These are phyloP conservation scores for Trypoxylus dichotomus DNA, from an alignment of 1,140 invertebrate genomes.

Conservation along the genomic window DNA sequence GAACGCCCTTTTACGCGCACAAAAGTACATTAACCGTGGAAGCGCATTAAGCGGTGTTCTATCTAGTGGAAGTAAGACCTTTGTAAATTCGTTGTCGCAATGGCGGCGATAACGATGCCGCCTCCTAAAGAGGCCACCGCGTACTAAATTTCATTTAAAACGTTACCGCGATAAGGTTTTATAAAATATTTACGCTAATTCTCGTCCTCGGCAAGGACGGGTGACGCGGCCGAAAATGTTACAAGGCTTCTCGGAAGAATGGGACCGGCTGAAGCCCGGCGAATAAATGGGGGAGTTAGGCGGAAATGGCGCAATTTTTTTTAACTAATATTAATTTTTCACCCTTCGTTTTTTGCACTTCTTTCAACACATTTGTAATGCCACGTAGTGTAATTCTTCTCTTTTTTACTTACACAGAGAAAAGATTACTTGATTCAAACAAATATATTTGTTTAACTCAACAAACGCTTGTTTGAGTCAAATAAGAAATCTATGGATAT, in stretches of 20 bases:
- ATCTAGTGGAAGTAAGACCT: conserved; percentile 44
- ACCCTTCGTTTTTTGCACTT: neutral
- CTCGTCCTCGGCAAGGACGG: neutral
- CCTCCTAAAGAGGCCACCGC: conserved; percentile 42
- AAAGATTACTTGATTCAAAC: too few relatives aligned
- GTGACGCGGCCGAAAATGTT: neutral
- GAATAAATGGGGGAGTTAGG: neutral
- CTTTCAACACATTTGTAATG: neutral
- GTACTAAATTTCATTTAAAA: conserved; percentile 48
- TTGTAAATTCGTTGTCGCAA: conserved; percentile 38
- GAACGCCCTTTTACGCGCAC: neutral
- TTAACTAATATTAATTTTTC: conserved; percentile 13
- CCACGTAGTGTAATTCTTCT: too few relatives aligned
- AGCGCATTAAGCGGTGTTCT: conserved; percentile 43
- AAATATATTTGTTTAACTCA: too few relatives aligned
- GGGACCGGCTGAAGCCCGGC: neutral
- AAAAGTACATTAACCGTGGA: conserved; percentile 44
- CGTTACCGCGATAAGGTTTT: conserved; percentile 48
- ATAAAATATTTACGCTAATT: conserved; percentile 48
- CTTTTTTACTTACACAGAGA: too few relatives aligned
- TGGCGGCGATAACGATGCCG: conserved; percentile 41
- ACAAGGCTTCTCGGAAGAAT: neutral
- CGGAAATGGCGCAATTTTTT: conserved; percentile 20
- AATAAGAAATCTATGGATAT: too few relatives aligned
- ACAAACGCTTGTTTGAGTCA: too few relatives aligned